These are phyloP conservation scores for Podabrus alpinus DNA, from an alignment of 2,888 invertebrate genomes.

Conservation along the genomic window DNA sequence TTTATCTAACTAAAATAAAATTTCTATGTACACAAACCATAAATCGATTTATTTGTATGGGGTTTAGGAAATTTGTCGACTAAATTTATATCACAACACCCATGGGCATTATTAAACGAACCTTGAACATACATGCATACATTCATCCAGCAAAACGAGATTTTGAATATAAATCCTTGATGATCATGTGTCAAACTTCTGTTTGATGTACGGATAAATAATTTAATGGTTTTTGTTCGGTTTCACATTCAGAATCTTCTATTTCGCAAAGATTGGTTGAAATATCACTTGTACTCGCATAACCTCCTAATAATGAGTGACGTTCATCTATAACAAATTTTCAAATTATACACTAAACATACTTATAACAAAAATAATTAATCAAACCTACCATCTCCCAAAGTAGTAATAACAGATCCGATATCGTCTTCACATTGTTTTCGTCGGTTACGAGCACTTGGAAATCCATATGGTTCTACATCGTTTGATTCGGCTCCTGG, in stretches of 20 bases:
- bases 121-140: conserved; percentile 31
- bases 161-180: conserved; percentile 38
- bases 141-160: conserved; percentile 49
- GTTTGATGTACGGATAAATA: conserved; percentile 54
- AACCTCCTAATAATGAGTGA: conserved; percentile 71
- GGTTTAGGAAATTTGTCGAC: conserved; percentile 21
- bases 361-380: background rate
- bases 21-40: conserved; percentile 8
- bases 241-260: conserved; percentile 82
- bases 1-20: conserved; percentile 5
- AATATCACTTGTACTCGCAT: conserved; percentile 80
- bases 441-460: conserved; percentile 55
- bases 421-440: conserved; percentile 64
- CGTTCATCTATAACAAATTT: conserved; percentile 64
- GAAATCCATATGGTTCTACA: conserved; percentile 59
- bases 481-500: conserved; percentile 56
- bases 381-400: conserved; percentile 50
- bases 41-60: background rate
- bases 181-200: conserved; percentile 49
- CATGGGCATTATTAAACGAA: conserved; percentile 37
- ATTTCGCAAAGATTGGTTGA: conserved; percentile 91
- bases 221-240: conserved; percentile 55
- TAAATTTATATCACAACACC: conserved; percentile 23
- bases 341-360: background rate
- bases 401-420: conserved; percentile 70